These are phyloP conservation scores for Mesaphorura yosii DNA, from an alignment of 1,140 invertebrate species.

Conservation along the genomic window DNA sequence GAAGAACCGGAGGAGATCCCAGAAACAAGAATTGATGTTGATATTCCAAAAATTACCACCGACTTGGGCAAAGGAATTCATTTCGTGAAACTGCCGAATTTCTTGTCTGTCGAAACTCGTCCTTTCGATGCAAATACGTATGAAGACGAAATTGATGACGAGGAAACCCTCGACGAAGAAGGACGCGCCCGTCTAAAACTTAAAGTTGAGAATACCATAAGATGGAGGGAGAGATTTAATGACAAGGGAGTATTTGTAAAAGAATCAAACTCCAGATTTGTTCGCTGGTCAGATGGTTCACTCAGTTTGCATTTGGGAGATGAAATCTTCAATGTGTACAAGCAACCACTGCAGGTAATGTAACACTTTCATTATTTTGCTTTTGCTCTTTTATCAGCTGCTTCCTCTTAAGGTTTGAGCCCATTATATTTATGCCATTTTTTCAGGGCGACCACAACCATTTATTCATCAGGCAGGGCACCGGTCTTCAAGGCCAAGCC, in stretches of 20 bases:
- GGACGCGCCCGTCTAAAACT: slow-evolving; percentile 80
- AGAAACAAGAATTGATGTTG: slow-evolving; percentile 89
- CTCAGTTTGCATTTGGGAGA: slow-evolving; percentile 93
- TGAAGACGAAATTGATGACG: slow-evolving; percentile 98
- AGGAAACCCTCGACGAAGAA: slow-evolving; percentile 95
- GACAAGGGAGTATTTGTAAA: slow-evolving; percentile 69
- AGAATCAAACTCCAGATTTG: slow-evolving; percentile 90
- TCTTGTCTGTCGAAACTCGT: slow-evolving; percentile 78
- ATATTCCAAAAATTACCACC: slow-evolving; percentile 87
- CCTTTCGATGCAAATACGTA: slow-evolving; percentile 91
- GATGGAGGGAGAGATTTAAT: slow-evolving; percentile 81
- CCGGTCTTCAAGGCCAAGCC: slow-evolving; percentile 92
- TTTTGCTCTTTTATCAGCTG: not conserved
- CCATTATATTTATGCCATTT: slow-evolving; percentile 2
- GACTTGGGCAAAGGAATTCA: slow-evolving; percentile 83
- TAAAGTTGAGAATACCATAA: slow-evolving; percentile 94
- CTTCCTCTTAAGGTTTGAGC: not conserved
- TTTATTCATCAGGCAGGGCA: slow-evolving; percentile 90
- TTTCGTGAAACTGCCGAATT: slow-evolving; percentile 89
- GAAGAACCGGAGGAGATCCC: slow-evolving; percentile 64
- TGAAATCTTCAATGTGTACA: slow-evolving; percentile 96
- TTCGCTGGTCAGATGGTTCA: slow-evolving; percentile 95
- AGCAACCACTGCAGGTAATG: slow-evolving; percentile 70
- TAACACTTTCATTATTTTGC: slow-evolving; percentile 2
- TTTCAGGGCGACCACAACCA: slow-evolving; percentile 83